phyloP scores from a whole-genome alignment of 64 coral and sea anemone species.

The Porites lutea region DNA sequence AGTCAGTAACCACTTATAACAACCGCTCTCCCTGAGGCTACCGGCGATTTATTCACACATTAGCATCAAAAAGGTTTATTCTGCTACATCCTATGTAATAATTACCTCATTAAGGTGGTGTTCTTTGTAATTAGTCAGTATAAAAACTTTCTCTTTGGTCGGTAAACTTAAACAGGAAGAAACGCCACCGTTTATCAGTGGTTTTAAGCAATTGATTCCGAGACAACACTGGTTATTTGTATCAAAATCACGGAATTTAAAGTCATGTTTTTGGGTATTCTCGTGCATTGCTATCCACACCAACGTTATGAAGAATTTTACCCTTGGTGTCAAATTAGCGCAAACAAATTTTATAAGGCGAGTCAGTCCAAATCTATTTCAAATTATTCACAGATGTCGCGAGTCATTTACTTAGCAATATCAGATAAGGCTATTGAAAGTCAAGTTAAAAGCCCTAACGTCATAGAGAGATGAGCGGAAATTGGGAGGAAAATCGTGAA shows the following conservation, averaged over 20 bases:
- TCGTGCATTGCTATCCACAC: background rate
- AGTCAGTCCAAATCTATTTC: constrained; percentile 54
- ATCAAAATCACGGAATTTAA: background rate
- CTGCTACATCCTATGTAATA: constrained; percentile 85
- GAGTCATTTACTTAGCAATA: constrained; percentile 58
- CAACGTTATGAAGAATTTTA: constrained; percentile 48
- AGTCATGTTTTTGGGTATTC: background rate
- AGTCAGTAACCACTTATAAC: constrained; percentile 78
- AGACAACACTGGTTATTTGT: constrained; percentile 3
- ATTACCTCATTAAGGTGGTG: constrained; percentile 96
- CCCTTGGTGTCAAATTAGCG: constrained; percentile 69
- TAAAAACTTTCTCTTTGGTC: constrained; percentile 91
- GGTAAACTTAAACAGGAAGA: constrained; percentile 90
- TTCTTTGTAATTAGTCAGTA: constrained; percentile 93
- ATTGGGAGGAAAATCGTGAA: constrained; percentile 73
- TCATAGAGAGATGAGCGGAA: constrained; percentile 80
- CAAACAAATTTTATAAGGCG: constrained; percentile 76
- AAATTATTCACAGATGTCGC: constrained; percentile 82
- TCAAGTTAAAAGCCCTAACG: constrained; percentile 77
- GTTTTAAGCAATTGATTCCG: background rate
- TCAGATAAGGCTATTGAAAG: constrained; percentile 86
- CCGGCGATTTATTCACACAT: constrained; percentile 93
- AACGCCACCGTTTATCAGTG: constrained; percentile 27
- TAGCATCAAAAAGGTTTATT: constrained; percentile 97
- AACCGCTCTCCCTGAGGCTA: constrained; percentile 66